Conservation (phyloP, 1,140 invertebrate genomes). For the Mamestra configurata region DNA sequence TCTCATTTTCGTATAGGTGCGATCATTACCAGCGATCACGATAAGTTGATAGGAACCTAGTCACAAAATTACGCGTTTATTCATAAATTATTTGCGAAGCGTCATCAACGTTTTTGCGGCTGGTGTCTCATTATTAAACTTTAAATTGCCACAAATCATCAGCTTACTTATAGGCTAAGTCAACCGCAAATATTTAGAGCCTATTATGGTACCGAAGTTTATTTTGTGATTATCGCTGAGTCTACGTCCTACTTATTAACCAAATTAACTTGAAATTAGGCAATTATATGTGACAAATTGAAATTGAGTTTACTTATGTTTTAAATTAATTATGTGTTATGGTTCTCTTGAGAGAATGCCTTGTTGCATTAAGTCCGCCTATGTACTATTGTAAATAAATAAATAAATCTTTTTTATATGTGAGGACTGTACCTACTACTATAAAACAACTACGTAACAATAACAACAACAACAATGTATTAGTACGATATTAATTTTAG, state of each 20-base stretch:
- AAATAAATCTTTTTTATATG: too few species aligned
- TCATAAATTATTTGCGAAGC: conserved; percentile 24
- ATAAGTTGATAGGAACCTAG: not conserved
- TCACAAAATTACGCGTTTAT: not conserved
- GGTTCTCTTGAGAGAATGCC: too few species aligned
- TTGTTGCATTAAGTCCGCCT: too few species aligned
- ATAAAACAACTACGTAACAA: too few species aligned
- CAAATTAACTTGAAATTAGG: too few species aligned
- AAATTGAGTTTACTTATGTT: too few species aligned
- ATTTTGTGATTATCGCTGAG: not conserved
- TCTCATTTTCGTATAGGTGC: not conserved
- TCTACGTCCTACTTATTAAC: not conserved
- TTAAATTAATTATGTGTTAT: too few species aligned
- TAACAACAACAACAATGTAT: too few species aligned
- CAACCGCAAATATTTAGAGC: not conserved
- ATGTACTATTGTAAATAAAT: too few species aligned
- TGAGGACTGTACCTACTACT: too few species aligned
- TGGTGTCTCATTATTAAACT: not conserved
- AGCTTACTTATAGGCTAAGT: not conserved
- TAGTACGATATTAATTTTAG: too few species aligned
- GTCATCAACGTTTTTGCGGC: conserved; percentile 29
- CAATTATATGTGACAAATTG: too few species aligned
- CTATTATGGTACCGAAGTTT: not conserved
- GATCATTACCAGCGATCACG: not conserved
- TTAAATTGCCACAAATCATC: conserved; percentile 13